phyloP scores from a whole-genome alignment of 2,888 invertebrate genomes.

The Parascotia fuliginaria region DNA sequence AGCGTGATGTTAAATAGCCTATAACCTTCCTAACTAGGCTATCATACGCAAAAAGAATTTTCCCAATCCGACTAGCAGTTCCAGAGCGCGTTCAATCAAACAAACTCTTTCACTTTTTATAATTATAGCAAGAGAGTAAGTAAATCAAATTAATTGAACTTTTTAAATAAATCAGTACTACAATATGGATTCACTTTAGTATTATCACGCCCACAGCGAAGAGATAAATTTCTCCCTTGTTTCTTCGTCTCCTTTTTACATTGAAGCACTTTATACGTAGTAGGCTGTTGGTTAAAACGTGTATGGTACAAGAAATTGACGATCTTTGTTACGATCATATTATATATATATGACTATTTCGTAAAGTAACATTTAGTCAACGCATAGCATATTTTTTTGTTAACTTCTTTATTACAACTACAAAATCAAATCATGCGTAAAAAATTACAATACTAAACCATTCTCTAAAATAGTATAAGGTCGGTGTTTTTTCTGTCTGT shows the following conservation, averaged over 20 bases:
- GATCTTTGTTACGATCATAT: not conserved
- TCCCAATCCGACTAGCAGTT: slow-evolving; percentile 43
- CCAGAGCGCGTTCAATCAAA: too few species aligned
- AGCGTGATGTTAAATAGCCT: too few species aligned
- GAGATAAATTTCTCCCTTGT: slow-evolving; percentile 80
- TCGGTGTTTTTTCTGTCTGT: too few species aligned
- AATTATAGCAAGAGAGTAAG: not conserved
- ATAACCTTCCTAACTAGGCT: too few species aligned
- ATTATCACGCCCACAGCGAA: slow-evolving; percentile 64
- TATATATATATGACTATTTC: not conserved
- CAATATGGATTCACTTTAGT: slow-evolving; percentile 49
- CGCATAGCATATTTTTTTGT: not conserved
- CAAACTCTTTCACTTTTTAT: too few species aligned
- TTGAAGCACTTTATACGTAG: slow-evolving; percentile 79
- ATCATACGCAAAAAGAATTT: too few species aligned
- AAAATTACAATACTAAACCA: slow-evolving; percentile 1
- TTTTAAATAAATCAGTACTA: slow-evolving; percentile 36
- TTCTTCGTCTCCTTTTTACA: slow-evolving; percentile 79
- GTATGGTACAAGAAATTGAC: slow-evolving; percentile 42
- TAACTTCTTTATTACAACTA: not conserved
- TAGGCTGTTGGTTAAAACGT: slow-evolving; percentile 68
- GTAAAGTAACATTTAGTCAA: not conserved
- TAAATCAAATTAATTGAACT: slow-evolving; percentile 7
- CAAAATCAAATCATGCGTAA: not conserved
- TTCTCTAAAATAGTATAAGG: too few species aligned